These are phyloP conservation scores for Drosophila yakuba DNA, from an alignment of 1,140 invertebrate genomes.

Conservation along the genomic window DNA sequence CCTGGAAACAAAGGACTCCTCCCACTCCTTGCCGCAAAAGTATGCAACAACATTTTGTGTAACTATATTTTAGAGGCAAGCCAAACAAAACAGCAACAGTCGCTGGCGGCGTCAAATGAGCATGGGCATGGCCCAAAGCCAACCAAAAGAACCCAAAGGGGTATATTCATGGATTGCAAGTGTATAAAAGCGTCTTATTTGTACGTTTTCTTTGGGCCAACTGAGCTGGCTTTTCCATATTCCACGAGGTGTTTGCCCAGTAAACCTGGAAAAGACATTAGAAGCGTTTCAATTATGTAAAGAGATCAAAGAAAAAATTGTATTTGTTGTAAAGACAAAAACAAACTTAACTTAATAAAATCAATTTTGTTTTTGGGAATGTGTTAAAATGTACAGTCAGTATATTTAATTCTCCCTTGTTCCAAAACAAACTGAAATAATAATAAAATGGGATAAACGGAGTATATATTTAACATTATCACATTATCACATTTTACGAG, in stretches of 20 bases:
- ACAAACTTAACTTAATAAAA: no score
- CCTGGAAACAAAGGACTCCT: conserved; percentile 18
- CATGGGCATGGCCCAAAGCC: conserved; percentile 35
- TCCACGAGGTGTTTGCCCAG: conserved; percentile 59
- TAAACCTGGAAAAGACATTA: conserved; percentile 77
- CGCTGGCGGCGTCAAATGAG: conserved; percentile 45
- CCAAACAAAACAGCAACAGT: conserved; percentile 38
- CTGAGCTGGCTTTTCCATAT: conserved; percentile 1
- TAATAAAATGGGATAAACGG: neutral
- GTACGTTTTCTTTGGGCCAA: conserved; percentile 1
- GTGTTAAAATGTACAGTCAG: no score
- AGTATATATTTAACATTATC: neutral
- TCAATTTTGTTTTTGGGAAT: no score
- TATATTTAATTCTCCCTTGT: no score
- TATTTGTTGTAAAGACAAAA: no score
- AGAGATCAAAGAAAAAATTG: conserved; percentile 7
- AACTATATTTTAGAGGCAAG: conserved; percentile 67
- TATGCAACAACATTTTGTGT: conserved; percentile 61
- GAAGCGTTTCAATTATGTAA: conserved; percentile 78
- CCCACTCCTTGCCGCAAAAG: conserved; percentile 37
- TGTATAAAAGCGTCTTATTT: conserved; percentile 15
- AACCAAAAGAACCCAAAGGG: conserved; percentile 2
- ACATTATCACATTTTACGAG: neutral
- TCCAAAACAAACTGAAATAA: neutral
- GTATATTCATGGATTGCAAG: conserved; percentile 8